These are phyloP conservation scores for Seriola dumerili DNA, from an alignment of 2,113 vertebrate species.

Conservation along the genomic window DNA sequence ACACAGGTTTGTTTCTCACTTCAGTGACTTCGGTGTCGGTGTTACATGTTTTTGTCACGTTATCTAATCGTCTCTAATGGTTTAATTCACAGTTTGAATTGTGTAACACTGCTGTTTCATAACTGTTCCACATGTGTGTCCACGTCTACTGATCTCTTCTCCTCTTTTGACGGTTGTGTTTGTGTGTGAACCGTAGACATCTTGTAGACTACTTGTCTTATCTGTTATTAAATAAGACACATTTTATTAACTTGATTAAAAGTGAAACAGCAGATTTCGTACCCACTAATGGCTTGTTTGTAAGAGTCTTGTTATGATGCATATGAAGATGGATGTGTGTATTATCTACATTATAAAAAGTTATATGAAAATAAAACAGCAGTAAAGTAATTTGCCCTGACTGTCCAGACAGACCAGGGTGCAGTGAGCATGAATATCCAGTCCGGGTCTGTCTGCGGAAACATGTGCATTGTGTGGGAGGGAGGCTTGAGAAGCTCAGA, in stretches of 20 bases:
- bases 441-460: background rate
- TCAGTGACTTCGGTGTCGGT: background rate
- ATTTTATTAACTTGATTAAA: background rate
- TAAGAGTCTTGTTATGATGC: no score
- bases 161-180: no score
- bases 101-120: background rate
- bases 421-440: slow-evolving; percentile 24
- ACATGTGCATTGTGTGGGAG: slow-evolving; percentile 58
- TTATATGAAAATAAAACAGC: background rate
- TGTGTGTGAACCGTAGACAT: no score
- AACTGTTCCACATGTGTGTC: background rate
- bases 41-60: background rate
- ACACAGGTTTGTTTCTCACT: slow-evolving; percentile 17
- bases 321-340: background rate
- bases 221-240: background rate
- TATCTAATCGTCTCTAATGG: background rate
- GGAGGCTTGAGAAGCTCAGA: slow-evolving; percentile 56
- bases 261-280: background rate
- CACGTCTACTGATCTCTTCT: background rate
- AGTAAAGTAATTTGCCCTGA: background rate
- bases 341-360: background rate
- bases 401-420: background rate
- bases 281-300: background rate
- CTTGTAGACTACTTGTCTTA: background rate
- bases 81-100: background rate